These are phyloP conservation scores for Tenrec ecaudatus DNA, from an alignment of 2,113 vertebrate species.

Conservation along the genomic window DNA sequence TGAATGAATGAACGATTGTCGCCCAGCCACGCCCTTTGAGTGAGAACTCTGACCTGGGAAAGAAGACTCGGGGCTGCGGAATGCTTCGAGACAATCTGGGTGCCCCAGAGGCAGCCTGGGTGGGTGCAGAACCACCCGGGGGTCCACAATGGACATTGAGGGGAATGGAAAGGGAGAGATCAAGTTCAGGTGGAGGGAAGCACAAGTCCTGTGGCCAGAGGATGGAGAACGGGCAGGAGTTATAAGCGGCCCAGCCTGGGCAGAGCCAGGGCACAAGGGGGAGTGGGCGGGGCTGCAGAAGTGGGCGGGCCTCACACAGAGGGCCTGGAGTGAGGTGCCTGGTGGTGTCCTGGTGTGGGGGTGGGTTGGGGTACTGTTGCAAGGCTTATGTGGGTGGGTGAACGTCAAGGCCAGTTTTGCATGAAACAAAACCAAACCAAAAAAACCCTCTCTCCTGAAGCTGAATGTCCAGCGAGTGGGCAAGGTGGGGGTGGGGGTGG, in stretches of 20 bases:
- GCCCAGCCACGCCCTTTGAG: neutral
- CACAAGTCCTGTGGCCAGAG: neutral
- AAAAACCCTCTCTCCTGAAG: neutral
- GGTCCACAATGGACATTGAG: neutral
- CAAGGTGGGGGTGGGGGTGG: neutral
- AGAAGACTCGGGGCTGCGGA: neutral
- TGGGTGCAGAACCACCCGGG: neutral
- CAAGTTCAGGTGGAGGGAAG: neutral
- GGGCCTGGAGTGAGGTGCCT: neutral
- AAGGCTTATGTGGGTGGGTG: neutral
- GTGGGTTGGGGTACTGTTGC: neutral
- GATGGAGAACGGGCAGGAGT: neutral
- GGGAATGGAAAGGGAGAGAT: neutral
- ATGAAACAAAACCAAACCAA: neutral
- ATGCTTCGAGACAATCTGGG: rapidly evolving
- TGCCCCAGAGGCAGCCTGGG: neutral
- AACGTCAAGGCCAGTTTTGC: neutral
- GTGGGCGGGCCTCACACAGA: neutral
- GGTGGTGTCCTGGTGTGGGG: neutral
- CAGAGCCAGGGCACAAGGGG: neutral
- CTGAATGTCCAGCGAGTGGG: no score
- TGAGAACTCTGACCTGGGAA: neutral
- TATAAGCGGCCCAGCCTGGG: neutral
- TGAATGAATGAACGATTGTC: neutral
- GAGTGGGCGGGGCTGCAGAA: neutral